Base-by-base conservation (phyloP, 2,888 invertebrate genomes). In the Argynnis bischoffii region DNA sequence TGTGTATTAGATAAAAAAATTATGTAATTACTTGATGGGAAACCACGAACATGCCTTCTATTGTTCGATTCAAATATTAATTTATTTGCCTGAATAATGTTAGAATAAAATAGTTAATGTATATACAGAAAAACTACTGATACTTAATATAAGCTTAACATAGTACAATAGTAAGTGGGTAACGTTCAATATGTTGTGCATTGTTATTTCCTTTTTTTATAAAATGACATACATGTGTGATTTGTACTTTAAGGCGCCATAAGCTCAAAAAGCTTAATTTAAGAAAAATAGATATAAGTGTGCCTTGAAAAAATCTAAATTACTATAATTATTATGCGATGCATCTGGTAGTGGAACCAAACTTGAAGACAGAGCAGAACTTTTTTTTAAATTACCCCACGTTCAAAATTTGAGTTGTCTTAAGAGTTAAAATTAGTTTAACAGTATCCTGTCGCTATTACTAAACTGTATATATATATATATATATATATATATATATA, bases 41-140 rank as follows among this genome's bases (percentile, higher is more conserved):
- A 80, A 84, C 90, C 89, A 85, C 82, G 88, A 89, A 89, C 87
- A 89, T 90, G 90, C 89, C 89, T 89, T 90, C 82, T 83, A 81
- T 77, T 65, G 59, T 60, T 64, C 77, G 76, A 85, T 74, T 69
- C 46, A 64, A 78, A 78, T 78, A 75, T 79, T 66, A 79, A 80
- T 81, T 82, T 79, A 75, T 83, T 86, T 83, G 83, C 85, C 83
- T 80, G 81, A 78, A 75, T 77, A 77, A 73, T 78, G 70, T 74
- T 78, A 79, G 72, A 77, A 72, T 70, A 72, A 31, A 76, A 72
- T 57, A 75, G 67, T 76, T 67, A 75, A 74, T 76, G 78, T 75
- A 60, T 63, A 69, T 63, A 66, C 55, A 63, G 26, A 76, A 73
- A 78, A 81, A 81, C 82, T 85, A 77, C 79, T 78, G 77, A 83